Base-by-base conservation (phyloP, 2,888 invertebrate genomes). In the Rhodophaea formosa region DNA sequence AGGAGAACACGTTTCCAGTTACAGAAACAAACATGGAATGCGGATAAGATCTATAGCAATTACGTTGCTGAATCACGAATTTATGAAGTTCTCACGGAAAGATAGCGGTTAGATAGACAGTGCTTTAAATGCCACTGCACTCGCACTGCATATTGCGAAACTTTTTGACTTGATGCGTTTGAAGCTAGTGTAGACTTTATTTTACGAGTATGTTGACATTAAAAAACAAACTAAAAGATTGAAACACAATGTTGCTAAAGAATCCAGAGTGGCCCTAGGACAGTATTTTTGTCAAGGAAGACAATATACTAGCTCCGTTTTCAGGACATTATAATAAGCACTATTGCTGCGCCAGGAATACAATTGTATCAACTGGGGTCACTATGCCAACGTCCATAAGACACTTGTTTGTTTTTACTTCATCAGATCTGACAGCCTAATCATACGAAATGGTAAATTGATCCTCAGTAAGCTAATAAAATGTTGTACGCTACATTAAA, bases 11-110 rank as follows among this genome's bases (percentile, higher is more conserved):
- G 53, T 17, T 46, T 55, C 45, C 58, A 59, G 54, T 29, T 55
- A 32, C 44, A 45, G 32, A 55, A 45, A 46, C 54, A 46, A 55
- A 46, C 54, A 44, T 45, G 45, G 45, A 45, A 55, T 45, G 32
- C 16, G 54, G 54, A 55, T 55, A 55, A 35, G n/a, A 55, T 55
- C 54, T 35, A n/a, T n/a, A 23, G 54, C 57, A 43, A 30, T 54
- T 53, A 45, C 42, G 53, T 47, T 35, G 39, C 46, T 47, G 44
- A 46, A 59, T 59, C 62, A 64, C 59, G 59, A 61, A 55, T 46
- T 43, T 53, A 55, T 49, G 42, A 32, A 54, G 60, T 71, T 71
- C 69, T 60, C 69, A 71, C 68, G 67, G 60, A 53, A 49, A 56
- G 35, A 57, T 30, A 53, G 45, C 39, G 43, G 53, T 43, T 3